Evolutionary conservation across 2,888 invertebrate species (phyloP).

Genomic region (Paralinhomoeus sp.): DNA sequence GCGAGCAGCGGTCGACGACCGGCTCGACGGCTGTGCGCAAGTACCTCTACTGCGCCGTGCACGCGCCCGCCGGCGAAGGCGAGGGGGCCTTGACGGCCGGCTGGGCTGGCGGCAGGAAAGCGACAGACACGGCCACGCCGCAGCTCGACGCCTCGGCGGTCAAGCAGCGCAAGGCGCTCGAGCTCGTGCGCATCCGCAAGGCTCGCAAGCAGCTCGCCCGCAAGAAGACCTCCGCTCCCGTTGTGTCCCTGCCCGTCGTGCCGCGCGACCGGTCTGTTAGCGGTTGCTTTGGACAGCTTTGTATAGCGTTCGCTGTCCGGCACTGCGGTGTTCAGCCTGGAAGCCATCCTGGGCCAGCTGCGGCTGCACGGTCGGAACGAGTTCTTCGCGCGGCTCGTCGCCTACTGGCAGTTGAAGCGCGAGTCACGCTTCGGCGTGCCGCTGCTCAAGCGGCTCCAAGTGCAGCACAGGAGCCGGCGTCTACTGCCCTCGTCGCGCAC

Average conservation of each 20-base stretch:
- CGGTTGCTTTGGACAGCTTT: neutral
- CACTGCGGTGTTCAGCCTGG: constrained; percentile 4
- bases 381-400: constrained; percentile 54
- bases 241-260: constrained; percentile 76
- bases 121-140: too few relatives aligned
- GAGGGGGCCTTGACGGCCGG: too few relatives aligned
- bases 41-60: constrained; percentile 82
- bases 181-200: constrained; percentile 49
- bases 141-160: too few relatives aligned
- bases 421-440: constrained; percentile 88
- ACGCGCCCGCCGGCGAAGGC: constrained; percentile 41
- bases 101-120: too few relatives aligned
- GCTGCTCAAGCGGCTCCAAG: constrained; percentile 42
- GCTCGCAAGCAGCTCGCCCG: constrained; percentile 63
- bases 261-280: constrained; percentile 29
- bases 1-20: constrained; percentile 33
- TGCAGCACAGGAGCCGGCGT: too few relatives aligned
- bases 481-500: too few relatives aligned
- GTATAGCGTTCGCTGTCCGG: neutral
- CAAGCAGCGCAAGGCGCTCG: constrained; percentile 8
- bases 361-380: neutral
- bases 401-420: constrained; percentile 89
- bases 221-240: constrained; percentile 65
- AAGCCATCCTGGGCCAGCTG: constrained; percentile 1
- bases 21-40: constrained; percentile 45